Conservation (phyloP, 2,888 invertebrate genomes). For the Urechis unicinctus region DNA sequence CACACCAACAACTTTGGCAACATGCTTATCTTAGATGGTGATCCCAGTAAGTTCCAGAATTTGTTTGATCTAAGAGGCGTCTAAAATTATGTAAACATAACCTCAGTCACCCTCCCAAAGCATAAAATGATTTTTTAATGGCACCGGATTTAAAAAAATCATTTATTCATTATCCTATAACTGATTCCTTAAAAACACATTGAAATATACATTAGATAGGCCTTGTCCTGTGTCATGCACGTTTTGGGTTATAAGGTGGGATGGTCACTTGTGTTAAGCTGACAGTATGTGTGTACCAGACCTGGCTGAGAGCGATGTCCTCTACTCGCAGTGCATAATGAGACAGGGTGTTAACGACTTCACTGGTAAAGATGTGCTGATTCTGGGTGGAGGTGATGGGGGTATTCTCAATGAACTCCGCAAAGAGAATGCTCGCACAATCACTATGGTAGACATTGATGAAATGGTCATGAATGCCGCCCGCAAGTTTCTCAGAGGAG, state of each 20-base stretch:
- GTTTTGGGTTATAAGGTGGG: no score
- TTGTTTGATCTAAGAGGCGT: no score
- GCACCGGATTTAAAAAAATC: no score
- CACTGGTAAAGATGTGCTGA: conserved; percentile 80
- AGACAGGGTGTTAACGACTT: conserved; percentile 76
- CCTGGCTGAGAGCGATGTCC: conserved; percentile 82
- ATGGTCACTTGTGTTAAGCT: background rate
- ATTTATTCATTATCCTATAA: no score
- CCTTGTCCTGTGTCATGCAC: no score
- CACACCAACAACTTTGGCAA: conserved; percentile 85
- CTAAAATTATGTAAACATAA: no score
- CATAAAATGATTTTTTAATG: no score
- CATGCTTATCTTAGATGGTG: conserved; percentile 82
- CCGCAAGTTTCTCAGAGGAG: conserved; percentile 71
- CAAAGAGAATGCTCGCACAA: conserved; percentile 81
- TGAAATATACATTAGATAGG: no score
- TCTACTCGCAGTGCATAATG: conserved; percentile 89
- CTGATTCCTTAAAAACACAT: no score
- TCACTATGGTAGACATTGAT: conserved; percentile 74
- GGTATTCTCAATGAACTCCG: conserved; percentile 81
- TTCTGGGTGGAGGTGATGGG: conserved; percentile 93
- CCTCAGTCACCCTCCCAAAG: background rate
- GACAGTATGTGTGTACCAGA: conserved; percentile 18
- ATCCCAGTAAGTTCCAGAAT: conserved; percentile 75
- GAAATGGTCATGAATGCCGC: conserved; percentile 77